Conservation (phyloP, 1,140 invertebrate species). For the Bombus sibiricus region DNA sequence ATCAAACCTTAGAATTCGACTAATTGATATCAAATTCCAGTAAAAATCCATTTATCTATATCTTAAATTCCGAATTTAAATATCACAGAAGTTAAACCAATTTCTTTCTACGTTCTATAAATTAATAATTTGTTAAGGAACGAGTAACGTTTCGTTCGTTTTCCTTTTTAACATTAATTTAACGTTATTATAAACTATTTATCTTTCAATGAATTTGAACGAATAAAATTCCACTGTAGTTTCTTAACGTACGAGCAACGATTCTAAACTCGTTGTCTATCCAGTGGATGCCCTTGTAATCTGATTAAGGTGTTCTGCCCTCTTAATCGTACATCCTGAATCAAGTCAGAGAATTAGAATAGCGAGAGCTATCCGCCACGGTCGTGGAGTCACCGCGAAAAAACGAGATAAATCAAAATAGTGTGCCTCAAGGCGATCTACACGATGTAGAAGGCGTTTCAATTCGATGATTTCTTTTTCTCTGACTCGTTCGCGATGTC, state of each 20-base stretch:
- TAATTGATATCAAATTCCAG: too few relatives aligned
- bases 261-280: not conserved
- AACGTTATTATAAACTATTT: not conserved
- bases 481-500: not conserved
- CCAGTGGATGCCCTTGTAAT: not conserved
- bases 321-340: not conserved
- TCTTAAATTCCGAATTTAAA: too few relatives aligned
- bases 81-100: too few relatives aligned
- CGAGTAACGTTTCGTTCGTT: too few relatives aligned
- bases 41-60: too few relatives aligned
- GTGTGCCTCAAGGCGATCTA: slow-evolving; percentile 1
- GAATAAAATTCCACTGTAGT: not conserved
- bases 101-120: too few relatives aligned
- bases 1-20: too few relatives aligned
- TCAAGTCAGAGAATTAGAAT: slow-evolving; percentile 13
- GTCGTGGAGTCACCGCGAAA: not conserved
- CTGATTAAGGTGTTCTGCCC: not conserved
- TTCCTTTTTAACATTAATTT: too few relatives aligned
- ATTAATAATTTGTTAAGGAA: too few relatives aligned
- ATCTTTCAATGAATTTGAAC: not conserved
- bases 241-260: not conserved
- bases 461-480: not conserved
- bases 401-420: slow-evolving; percentile 6
- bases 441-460: not conserved
- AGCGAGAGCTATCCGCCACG: not conserved